Evolutionary conservation across 2,888 invertebrate genomes (phyloP).

Genomic region (Agrochola litura): DNA sequence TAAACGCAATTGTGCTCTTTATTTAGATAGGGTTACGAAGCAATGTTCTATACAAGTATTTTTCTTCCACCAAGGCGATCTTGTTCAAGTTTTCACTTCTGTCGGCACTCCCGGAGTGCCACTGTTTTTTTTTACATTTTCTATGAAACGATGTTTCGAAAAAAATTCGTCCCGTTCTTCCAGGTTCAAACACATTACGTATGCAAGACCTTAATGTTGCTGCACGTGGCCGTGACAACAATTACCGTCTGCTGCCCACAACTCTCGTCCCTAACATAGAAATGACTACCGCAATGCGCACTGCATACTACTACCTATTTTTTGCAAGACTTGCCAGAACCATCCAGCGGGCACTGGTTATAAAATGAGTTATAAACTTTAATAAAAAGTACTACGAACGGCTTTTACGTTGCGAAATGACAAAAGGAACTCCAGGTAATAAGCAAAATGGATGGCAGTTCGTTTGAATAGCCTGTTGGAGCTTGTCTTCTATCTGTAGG

Average conservation of each 20-base stretch:
- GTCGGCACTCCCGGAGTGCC: too few species aligned
- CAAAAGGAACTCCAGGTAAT: background rate
- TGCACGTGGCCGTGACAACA: background rate
- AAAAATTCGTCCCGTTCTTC: too few species aligned
- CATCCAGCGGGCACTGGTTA: background rate
- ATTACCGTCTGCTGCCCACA: background rate
- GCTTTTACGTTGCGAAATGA: conserved; percentile 15
- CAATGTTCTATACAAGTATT: too few species aligned
- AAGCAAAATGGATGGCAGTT: conserved; percentile 2
- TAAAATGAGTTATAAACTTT: conserved; percentile 22
- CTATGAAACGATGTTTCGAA: too few species aligned
- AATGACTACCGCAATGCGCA: conserved; percentile 36
- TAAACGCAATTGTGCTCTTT: too few species aligned
- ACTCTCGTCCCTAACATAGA: background rate
- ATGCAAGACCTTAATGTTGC: background rate
- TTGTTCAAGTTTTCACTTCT: too few species aligned
- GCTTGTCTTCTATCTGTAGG: background rate
- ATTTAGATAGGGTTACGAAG: too few species aligned
- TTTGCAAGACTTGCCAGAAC: conserved; percentile 11
- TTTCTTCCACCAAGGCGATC: too few species aligned
- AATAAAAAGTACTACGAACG: conserved; percentile 3
- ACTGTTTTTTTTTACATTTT: too few species aligned
- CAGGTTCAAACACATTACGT: too few species aligned
- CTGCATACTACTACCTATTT: background rate
- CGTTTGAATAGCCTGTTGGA: background rate